Conservation (phyloP, 2,113 vertebrate genomes). For the Odocoileus virginianus region DNA sequence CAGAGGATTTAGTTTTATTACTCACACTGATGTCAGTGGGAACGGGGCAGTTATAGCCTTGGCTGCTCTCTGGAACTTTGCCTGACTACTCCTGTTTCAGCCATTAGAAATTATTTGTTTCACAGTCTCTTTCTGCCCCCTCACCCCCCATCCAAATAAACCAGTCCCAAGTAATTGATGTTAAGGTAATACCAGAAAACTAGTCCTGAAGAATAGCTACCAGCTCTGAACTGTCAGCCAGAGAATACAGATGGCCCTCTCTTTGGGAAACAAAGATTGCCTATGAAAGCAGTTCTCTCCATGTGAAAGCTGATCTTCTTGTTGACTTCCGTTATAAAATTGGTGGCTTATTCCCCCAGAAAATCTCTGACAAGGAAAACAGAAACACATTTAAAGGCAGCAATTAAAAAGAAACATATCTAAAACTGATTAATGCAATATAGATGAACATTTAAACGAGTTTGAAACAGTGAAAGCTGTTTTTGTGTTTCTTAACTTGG, state of each 20-base stretch:
- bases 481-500: slow-evolving; percentile 17
- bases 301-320: slow-evolving; percentile 19
- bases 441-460: neutral
- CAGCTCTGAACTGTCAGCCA: neutral
- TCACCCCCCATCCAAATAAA: neutral
- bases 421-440: neutral
- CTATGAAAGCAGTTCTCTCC: neutral
- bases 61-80: slow-evolving; percentile 3
- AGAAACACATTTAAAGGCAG: slow-evolving; percentile 26
- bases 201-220: neutral
- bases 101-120: slow-evolving; percentile 38
- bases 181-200: slow-evolving; percentile 3
- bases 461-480: neutral
- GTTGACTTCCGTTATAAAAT: neutral
- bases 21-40: slow-evolving; percentile 2
- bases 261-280: neutral
- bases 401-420: neutral
- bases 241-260: neutral
- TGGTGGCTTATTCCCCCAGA: neutral
- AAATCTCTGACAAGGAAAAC: slow-evolving; percentile 15
- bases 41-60: neutral
- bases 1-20: slow-evolving; percentile 12
- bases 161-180: neutral
- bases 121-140: neutral
- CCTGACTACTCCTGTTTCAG: neutral